Conservation (phyloP, 1,140 invertebrate genomes). For the Neoseiulus cucumeris region DNA sequence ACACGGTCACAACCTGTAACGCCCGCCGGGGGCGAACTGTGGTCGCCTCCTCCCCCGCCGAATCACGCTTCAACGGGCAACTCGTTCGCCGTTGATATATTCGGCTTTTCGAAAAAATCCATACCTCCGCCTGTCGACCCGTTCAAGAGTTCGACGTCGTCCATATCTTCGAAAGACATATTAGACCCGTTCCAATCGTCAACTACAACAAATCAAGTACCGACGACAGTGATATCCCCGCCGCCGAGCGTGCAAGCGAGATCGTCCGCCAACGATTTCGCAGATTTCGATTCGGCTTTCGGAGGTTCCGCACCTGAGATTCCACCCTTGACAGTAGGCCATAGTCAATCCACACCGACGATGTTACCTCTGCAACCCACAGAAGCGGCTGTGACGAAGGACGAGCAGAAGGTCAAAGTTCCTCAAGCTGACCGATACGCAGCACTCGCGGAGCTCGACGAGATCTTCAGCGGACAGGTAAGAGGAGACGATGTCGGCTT, state of each 20-base stretch:
- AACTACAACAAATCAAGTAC: not conserved
- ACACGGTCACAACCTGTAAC: not conserved
- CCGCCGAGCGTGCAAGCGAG: not conserved
- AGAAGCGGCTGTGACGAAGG: not conserved
- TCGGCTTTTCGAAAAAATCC: not conserved
- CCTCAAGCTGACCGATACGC: slow-evolving; percentile 52
- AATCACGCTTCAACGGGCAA: not conserved
- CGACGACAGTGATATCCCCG: not conserved
- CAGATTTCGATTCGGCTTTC: not conserved
- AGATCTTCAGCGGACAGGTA: slow-evolving; percentile 29
- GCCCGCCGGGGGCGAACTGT: not conserved
- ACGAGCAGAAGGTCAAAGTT: not conserved
- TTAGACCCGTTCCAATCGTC: not conserved
- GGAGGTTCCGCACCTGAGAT: not conserved
- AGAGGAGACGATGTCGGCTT: not conserved
- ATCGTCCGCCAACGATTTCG: not conserved
- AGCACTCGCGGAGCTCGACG: slow-evolving; percentile 56
- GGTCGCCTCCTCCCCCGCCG: not conserved
- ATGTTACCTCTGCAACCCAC: not conserved
- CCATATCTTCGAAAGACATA: not conserved
- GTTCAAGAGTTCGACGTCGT: not conserved
- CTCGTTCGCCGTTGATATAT: not conserved
- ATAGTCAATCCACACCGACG: no score
- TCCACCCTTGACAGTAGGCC: not conserved
- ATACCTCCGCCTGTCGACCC: not conserved